Conservation (phyloP, 2,888 invertebrate genomes). For the Entomobrya multifasciata region DNA sequence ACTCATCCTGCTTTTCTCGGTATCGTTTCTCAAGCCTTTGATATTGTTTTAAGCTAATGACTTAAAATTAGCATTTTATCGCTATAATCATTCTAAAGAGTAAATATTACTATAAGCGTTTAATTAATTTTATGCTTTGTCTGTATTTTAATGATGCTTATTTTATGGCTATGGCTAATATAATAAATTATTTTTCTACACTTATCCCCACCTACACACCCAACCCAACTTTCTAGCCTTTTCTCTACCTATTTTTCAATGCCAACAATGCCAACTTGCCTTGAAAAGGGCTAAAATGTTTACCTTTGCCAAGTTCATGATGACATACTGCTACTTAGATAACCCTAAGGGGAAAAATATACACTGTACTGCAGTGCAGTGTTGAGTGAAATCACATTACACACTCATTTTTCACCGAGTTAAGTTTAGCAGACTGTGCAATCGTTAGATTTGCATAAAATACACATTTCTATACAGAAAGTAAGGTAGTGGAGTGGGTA, state of each 20-base stretch:
- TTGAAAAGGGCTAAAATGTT: too few species aligned
- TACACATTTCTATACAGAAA: background rate
- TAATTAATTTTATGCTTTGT: background rate
- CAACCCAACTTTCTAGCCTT: too few species aligned
- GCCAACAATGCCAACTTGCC: too few species aligned
- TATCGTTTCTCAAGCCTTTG: background rate
- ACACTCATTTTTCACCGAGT: background rate
- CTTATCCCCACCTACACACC: too few species aligned
- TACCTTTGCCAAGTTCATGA: background rate
- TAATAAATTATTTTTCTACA: background rate
- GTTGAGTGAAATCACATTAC: background rate
- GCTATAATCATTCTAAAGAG: background rate
- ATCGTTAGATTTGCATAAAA: conserved; percentile 42
- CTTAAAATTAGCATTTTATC: background rate
- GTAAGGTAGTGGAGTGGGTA: background rate
- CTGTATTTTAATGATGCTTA: background rate
- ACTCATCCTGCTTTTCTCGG: background rate
- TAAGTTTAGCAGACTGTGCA: background rate
- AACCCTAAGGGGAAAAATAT: too few species aligned
- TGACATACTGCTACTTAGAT: background rate
- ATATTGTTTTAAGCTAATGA: background rate
- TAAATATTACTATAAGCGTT: background rate
- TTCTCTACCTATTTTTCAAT: too few species aligned
- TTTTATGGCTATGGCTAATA: background rate
- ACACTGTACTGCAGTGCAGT: too few species aligned